These are phyloP conservation scores for Papilio polyxenes DNA, from an alignment of 1,140 invertebrate species.

Conservation along the genomic window DNA sequence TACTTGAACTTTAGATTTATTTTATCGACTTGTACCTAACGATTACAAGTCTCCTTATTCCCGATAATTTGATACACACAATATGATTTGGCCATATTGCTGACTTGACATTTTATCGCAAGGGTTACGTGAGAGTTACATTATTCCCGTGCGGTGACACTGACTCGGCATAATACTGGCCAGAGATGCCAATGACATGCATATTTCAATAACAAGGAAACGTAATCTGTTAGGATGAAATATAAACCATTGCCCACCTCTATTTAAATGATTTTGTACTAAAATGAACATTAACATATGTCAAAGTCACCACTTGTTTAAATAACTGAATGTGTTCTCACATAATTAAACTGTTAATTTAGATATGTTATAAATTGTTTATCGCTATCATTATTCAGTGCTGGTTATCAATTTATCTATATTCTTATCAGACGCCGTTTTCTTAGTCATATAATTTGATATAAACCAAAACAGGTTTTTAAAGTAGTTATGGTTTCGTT, in stretches of 20 bases:
- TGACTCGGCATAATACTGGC: neutral
- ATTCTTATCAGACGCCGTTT: neutral
- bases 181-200: neutral
- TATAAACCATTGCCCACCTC: neutral
- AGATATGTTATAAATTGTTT: neutral
- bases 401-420: neutral
- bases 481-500: too few species aligned
- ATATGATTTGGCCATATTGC: neutral
- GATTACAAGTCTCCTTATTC: neutral
- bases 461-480: neutral
- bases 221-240: neutral
- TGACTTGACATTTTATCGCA: neutral
- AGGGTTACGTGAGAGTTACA: neutral
- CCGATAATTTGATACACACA: neutral
- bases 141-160: neutral
- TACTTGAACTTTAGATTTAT: neutral
- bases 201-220: neutral
- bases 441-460: neutral
- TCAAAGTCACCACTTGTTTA: neutral
- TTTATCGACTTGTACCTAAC: neutral
- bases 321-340: neutral
- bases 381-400: neutral
- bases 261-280: neutral
- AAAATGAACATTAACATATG: neutral
- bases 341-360: neutral